A percentile compares a stretch with the other conserved stretches of the same genome.
phyloP scores from a whole-genome alignment of 2,113 vertebrate genomes.

The Eolophus roseicapilla region DNA sequence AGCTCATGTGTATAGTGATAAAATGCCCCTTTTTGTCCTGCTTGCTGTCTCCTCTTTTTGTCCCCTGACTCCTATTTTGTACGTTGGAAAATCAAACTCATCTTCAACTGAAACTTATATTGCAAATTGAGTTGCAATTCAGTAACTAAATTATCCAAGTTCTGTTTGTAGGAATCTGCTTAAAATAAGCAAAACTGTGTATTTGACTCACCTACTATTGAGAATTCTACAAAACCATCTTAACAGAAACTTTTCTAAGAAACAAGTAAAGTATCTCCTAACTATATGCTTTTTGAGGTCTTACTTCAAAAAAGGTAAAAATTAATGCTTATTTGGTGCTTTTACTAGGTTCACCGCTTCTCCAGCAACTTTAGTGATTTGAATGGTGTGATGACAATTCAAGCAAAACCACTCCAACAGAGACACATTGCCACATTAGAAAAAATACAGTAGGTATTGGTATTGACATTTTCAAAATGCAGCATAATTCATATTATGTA shows the following conservation, averaged over 20 bases:
- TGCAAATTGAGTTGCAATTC: not conserved
- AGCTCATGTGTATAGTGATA: not conserved
- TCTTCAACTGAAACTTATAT: not conserved
- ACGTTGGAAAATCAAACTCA: not conserved
- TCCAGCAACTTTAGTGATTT: conserved; percentile 76
- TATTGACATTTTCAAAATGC: not conserved
- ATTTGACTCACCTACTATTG: not conserved
- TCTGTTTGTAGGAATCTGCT: not conserved
- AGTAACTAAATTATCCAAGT: not conserved
- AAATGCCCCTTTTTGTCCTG: not conserved
- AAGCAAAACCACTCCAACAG: conserved; percentile 84
- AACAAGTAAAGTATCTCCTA: not conserved
- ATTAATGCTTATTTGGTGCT: not conserved
- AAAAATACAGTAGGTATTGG: conserved; percentile 74
- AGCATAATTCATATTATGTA: not conserved
- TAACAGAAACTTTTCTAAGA: not conserved
- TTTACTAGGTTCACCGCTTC: conserved; percentile 67
- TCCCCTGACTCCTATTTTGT: not conserved
- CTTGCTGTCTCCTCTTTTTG: not conserved
- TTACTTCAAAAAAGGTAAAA: not conserved
- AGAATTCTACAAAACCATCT: not conserved
- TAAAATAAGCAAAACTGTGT: not conserved
- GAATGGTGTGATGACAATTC: conserved; percentile 86
- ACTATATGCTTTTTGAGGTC: not conserved
- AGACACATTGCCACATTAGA: conserved; percentile 71